These are phyloP conservation scores for Mus caroli DNA, from an alignment of 2,797 vertebrate species.

Conservation along the genomic window DNA sequence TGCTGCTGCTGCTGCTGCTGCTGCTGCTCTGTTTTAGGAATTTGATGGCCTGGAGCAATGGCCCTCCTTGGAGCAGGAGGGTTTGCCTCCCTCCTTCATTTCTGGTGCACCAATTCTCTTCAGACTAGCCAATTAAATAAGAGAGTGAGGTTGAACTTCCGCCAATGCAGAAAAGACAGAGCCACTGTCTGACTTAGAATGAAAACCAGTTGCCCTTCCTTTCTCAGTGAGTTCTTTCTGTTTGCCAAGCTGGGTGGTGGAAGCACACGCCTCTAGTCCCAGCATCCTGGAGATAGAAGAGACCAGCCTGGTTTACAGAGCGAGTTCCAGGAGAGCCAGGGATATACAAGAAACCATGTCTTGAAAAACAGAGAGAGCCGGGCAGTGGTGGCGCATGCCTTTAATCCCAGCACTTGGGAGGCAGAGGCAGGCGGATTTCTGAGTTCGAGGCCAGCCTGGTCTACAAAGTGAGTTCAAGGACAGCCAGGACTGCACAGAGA, in stretches of 20 bases:
- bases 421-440: too few relatives aligned
- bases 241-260: background rate
- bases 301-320: background rate
- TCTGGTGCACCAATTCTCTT: background rate
- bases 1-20: too few relatives aligned
- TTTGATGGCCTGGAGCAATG: background rate
- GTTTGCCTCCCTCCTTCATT: background rate
- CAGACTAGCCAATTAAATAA: background rate
- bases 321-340: background rate
- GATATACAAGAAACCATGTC: background rate
- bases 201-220: background rate
- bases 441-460: too few relatives aligned
- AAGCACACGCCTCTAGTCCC: background rate
- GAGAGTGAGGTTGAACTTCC: background rate
- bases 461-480: too few relatives aligned
- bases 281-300: background rate
- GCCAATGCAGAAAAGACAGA: background rate
- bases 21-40: background rate
- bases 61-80: background rate
- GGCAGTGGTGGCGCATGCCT: too few relatives aligned
- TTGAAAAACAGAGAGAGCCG: background rate
- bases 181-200: background rate
- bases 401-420: too few relatives aligned
- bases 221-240: background rate
- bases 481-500: too few relatives aligned